Evolutionary conservation across 2,888 invertebrate genomes (phyloP).

Genomic region (Sialis fuliginosa): DNA sequence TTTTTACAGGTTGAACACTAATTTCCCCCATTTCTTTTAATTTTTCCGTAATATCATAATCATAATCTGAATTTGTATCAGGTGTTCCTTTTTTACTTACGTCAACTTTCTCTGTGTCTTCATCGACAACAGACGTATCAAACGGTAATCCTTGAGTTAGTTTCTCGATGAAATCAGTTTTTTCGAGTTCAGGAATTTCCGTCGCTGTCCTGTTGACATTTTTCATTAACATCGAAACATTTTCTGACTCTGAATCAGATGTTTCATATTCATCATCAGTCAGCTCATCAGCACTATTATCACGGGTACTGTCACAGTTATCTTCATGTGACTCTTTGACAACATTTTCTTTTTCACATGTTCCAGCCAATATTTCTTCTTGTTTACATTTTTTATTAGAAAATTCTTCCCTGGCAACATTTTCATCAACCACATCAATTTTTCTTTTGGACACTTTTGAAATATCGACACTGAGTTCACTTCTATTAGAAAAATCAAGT

Average conservation of each 20-base stretch:
- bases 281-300: conserved; percentile 5
- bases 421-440: conserved; percentile 17
- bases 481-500: conserved; percentile 23
- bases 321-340: not conserved
- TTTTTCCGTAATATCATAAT: conserved; percentile 42
- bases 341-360: not conserved
- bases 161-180: conserved; percentile 10
- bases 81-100: not conserved
- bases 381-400: conserved; percentile 14
- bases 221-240: conserved; percentile 19
- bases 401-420: conserved; percentile 22
- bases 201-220: conserved; percentile 18
- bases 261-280: conserved; percentile 8
- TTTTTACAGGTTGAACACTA: conserved; percentile 27
- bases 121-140: conserved; percentile 1
- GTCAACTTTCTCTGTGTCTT: not conserved
- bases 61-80: conserved; percentile 20
- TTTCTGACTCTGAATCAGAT: conserved; percentile 7
- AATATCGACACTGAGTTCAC: conserved; percentile 20
- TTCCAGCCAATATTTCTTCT: not conserved
- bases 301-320: not conserved
- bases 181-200: conserved; percentile 20
- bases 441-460: conserved; percentile 12
- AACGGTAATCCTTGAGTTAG: conserved; percentile 5
- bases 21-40: conserved; percentile 43